Conservation (phyloP, 2,113 vertebrate species). For the Nibea coibor region DNA sequence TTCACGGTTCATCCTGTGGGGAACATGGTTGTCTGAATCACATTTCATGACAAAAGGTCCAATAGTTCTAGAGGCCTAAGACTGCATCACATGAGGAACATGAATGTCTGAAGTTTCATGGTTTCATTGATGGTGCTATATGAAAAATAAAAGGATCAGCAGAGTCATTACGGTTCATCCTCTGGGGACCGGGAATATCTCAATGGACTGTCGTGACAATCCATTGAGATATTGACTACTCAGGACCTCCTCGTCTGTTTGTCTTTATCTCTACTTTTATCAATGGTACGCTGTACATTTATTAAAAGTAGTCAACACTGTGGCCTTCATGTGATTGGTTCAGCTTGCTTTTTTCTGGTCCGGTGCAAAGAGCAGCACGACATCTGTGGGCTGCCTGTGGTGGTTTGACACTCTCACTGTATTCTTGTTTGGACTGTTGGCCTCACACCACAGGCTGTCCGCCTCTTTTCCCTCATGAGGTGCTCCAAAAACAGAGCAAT, state of each 20-base stretch:
- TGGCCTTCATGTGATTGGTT: background rate
- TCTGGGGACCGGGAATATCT: background rate
- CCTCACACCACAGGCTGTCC: slow-evolving; percentile 23
- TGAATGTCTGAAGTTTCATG: background rate
- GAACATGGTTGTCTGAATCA: background rate
- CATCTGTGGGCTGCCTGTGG: slow-evolving; percentile 40
- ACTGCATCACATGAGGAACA: too few species aligned
- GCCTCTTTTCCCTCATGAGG: slow-evolving; percentile 14
- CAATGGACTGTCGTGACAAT: too few species aligned
- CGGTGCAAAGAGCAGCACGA: slow-evolving; percentile 15
- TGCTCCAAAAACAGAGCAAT: slow-evolving; percentile 25
- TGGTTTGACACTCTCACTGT: slow-evolving; percentile 27
- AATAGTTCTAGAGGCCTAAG: background rate
- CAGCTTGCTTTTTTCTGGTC: slow-evolving; percentile 10
- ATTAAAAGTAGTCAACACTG: background rate
- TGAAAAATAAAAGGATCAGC: background rate
- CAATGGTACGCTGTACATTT: background rate
- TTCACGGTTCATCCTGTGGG: background rate
- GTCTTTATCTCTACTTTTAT: slow-evolving; percentile 13
- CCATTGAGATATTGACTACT: background rate
- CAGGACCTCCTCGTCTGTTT: slow-evolving; percentile 13
- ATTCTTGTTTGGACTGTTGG: slow-evolving; percentile 19
- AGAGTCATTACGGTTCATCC: background rate
- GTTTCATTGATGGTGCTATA: background rate
- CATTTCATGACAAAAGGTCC: background rate